Percentiles rank a stretch among this genome's conserved stretches.
These are phyloP conservation scores for Psilopsiagon aymara DNA, from an alignment of 2,113 vertebrate genomes.

Conservation along the genomic window DNA sequence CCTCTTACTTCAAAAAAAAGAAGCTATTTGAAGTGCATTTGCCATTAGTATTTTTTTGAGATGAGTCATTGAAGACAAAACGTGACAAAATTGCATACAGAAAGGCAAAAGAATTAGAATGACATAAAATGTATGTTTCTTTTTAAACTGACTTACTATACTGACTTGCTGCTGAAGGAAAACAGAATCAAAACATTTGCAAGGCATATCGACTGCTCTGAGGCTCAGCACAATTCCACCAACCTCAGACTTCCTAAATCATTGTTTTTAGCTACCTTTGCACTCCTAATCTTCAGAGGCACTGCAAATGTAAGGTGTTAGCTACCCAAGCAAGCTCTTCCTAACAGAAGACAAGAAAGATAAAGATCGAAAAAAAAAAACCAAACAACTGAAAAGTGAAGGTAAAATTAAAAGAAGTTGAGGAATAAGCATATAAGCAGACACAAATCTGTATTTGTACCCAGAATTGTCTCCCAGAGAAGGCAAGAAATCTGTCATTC, in stretches of 20 bases:
- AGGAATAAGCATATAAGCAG: background rate
- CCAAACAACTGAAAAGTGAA: background rate
- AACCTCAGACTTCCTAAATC: background rate
- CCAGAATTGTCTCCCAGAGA: background rate
- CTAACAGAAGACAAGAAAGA: background rate
- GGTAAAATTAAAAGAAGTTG: background rate
- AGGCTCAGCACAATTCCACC: background rate
- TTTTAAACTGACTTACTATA: background rate
- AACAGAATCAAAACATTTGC: background rate
- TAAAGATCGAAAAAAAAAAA: background rate
- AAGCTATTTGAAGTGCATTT: background rate
- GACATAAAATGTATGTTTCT: background rate
- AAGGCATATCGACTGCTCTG: background rate
- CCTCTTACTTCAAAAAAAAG: background rate
- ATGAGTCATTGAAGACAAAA: background rate
- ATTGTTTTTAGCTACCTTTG: background rate
- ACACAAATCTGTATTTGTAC: background rate
- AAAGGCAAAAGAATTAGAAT: background rate
- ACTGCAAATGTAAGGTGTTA: background rate
- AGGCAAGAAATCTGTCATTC: background rate
- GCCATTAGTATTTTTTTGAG: background rate
- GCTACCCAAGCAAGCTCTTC: background rate
- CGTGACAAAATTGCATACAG: background rate
- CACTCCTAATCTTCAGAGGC: background rate
- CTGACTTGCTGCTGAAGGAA: background rate